Percentiles rank a stretch among this genome's conserved stretches.
phyloP scores from a whole-genome alignment of 2,113 vertebrate genomes.

The Ictidomys tridecemlineatus region DNA sequence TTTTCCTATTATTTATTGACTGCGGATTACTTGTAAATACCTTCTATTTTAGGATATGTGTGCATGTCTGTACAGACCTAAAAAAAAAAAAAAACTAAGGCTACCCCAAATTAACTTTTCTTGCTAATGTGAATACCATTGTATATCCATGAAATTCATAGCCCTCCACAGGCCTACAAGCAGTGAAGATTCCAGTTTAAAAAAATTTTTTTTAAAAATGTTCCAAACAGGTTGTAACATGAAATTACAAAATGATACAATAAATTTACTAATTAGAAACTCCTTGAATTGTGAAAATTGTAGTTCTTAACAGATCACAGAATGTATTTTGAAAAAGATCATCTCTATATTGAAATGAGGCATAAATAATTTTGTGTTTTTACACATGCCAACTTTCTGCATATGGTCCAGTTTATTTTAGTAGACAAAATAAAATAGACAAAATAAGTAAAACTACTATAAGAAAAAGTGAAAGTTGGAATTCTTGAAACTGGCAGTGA shows the following conservation, averaged over 20 bases:
- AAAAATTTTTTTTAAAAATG: background rate
- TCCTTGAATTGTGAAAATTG: background rate
- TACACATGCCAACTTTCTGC: background rate
- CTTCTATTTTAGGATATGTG: background rate
- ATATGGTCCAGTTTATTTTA: background rate
- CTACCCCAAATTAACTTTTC: background rate
- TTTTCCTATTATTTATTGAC: background rate
- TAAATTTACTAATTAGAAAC: slow-evolving; percentile 47
- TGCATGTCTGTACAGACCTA: background rate
- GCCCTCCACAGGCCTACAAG: background rate
- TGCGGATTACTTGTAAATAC: background rate
- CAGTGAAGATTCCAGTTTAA: slow-evolving; percentile 14
- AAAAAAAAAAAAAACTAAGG: background rate
- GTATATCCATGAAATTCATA: background rate
- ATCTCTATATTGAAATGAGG: background rate
- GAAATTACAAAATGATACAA: background rate
- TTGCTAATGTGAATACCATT: background rate
- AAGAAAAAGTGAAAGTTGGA: background rate
- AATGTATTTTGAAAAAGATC: background rate
- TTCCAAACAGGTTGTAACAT: background rate
- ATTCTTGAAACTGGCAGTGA: background rate
- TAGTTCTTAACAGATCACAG: background rate
- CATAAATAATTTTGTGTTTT: background rate
- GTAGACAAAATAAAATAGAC: background rate
- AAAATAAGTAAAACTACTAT: background rate